Conservation (phyloP, 2,888 invertebrate genomes). For the Drepanosiphum platanoidis region DNA sequence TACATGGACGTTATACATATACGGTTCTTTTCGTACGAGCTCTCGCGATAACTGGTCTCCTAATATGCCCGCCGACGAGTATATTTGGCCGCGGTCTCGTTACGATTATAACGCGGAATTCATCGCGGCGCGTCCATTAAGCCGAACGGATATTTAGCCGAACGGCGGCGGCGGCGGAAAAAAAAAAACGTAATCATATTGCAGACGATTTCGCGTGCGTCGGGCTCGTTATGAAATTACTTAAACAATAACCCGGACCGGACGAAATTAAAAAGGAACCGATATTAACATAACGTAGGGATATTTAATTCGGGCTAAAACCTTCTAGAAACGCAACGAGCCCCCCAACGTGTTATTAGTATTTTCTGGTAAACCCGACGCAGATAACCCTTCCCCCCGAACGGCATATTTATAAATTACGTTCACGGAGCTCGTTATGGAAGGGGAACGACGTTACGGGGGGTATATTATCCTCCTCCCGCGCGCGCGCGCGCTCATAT, state of each 20-base stretch:
- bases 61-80: no score
- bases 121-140: background rate
- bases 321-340: slow-evolving; percentile 39
- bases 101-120: slow-evolving; percentile 14
- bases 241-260: background rate
- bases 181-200: slow-evolving; percentile 3
- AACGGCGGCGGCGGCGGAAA: background rate
- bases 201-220: slow-evolving; percentile 34
- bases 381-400: background rate
- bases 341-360: slow-evolving; percentile 43
- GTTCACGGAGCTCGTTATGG: slow-evolving; percentile 16
- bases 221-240: slow-evolving; percentile 30
- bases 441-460: background rate
- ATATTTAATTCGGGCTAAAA: slow-evolving; percentile 35
- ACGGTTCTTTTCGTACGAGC: background rate
- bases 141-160: background rate
- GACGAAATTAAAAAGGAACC: slow-evolving; percentile 19
- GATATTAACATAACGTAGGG: slow-evolving; percentile 41
- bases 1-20: background rate
- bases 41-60: no score
- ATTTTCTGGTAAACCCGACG: slow-evolving; percentile 38
- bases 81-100: background rate
- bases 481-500: no score
- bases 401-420: slow-evolving; percentile 24
- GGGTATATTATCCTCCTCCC: background rate